Evolutionary conservation across 1,140 invertebrate species (phyloP), one percentile per base, ranked within the genome.

Genomic region (Orchesella cincta): DNA sequence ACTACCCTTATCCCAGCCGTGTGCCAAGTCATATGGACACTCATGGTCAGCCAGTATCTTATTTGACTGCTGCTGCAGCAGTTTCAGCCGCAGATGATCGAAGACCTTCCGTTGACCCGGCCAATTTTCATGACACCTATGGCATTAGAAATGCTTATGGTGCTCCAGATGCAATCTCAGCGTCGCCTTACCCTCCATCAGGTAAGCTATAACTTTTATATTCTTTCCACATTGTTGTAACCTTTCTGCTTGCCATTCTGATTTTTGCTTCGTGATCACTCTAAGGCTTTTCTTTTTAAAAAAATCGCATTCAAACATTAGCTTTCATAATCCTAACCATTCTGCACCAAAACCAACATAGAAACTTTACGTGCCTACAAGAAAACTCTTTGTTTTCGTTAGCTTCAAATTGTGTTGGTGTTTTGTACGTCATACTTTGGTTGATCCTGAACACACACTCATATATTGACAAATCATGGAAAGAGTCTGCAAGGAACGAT

Each of bases 121-220:
- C 74, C 3, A 34, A 31, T 8, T 81, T 75, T 75, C 80, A 81
- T 77, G 80, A 79, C 51, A 81, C 77, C 23, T 81, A 80, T 67
- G 79, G 75, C 28, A 20, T 73, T 3, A 75, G 81, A 70, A 77
- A 77, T 76, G 75, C 80, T 29, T 82, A 82, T 46, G 79, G 79
- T 26, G 73, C 77, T 34, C 51, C 79, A 23, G 81, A 82, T 62
- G 77, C 79, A 1, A 81, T 78, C 77, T 64, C 77, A 31, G 77
- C 62, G 62, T 74, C 79, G 34, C 81, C 81, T 72, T 82, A 82
- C 70, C 79, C 81, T 64, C 81, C 81, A 75, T 76, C 81, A 82
- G 81, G 81, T 82, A 16, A 79, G 77, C 74, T 67, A 35, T 20
- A 23, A 71, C 16, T 31, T 31, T 71, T 71, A 5, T 71, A 2